A percentile compares a stretch with the other conserved stretches of the same genome.
These are phyloP conservation scores for Motacilla alba DNA, from an alignment of 2,113 vertebrate genomes.

Conservation along the genomic window DNA sequence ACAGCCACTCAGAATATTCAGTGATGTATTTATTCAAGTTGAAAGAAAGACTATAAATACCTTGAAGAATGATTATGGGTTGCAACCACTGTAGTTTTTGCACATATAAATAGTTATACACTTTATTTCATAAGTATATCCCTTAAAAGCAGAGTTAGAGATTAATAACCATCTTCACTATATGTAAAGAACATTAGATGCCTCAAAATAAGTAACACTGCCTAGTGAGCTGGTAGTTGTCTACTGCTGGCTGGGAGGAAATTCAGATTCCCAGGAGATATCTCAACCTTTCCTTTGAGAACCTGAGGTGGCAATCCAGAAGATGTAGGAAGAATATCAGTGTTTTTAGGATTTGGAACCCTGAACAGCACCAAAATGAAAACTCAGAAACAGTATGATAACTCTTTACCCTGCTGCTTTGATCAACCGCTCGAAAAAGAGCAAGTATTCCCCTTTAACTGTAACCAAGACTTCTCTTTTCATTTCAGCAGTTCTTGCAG, in stretches of 20 bases:
- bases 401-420: neutral
- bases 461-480: neutral
- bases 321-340: neutral
- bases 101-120: neutral
- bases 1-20: neutral
- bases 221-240: neutral
- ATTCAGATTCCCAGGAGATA: neutral
- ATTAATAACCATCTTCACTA: neutral
- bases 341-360: neutral
- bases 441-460: neutral
- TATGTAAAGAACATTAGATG: neutral
- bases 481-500: neutral
- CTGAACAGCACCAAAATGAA: neutral
- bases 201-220: neutral
- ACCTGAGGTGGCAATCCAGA: neutral
- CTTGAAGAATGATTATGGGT: neutral
- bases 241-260: neutral
- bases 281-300: neutral
- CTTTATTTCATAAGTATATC: neutral
- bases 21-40: neutral
- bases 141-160: neutral
- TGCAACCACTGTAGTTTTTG: neutral
- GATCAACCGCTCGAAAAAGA: neutral
- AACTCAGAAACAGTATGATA: neutral
- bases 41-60: constrained; percentile 8